Evolutionary conservation across 2,888 invertebrate species (phyloP), one percentile per base, ranked within the genome.

Genomic region (Mesoligia furuncula): DNA sequence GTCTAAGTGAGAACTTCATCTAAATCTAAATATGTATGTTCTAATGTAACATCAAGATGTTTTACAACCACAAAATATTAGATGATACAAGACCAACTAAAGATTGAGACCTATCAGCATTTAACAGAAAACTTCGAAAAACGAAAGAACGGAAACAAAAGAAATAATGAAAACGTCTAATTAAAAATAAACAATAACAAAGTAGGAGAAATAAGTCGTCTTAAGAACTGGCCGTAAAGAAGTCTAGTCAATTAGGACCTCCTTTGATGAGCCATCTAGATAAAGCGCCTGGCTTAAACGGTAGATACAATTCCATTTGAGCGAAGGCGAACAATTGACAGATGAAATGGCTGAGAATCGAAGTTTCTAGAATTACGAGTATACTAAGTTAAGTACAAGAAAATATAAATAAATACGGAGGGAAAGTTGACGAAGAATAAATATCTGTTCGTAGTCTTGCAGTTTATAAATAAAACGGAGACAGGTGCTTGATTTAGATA

Each of bases 121-220:
- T 45, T 7, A 54, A 70, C 42, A 59, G 13, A 64, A 39, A n/a
- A 31, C 36, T 71, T 24, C 9, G 57, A 51, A 20, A 39, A 54
- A 27, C 54, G 7, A 61, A 61, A 59, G 17, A 72, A 67, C 4
- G n/a, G 45, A 64, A 27, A 61, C 27, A 61, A 67, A 81, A 61
- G 36, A 59, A 73, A 73, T 45, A 71, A 76, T 13, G 6, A 69
- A 66, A 65, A 59, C n/a, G 45, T 24, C 62, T 62, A 66, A 73
- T 73, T 80, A 80, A 83, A 81, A 80, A 75, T 62, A 75, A 80
- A 84, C 66, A 84, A 73, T 64, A 73, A 71, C 39, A 67, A 59
- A 77, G 54, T 54, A 42, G 45, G 0, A 42, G 62, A 64, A 72
- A 57, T 73, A 64, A 73, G 61, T 61, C 36, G 13, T 68, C 64